Evolutionary conservation across 1,140 invertebrate genomes (phyloP).

Genomic region (Ostrea denselamellosa): DNA sequence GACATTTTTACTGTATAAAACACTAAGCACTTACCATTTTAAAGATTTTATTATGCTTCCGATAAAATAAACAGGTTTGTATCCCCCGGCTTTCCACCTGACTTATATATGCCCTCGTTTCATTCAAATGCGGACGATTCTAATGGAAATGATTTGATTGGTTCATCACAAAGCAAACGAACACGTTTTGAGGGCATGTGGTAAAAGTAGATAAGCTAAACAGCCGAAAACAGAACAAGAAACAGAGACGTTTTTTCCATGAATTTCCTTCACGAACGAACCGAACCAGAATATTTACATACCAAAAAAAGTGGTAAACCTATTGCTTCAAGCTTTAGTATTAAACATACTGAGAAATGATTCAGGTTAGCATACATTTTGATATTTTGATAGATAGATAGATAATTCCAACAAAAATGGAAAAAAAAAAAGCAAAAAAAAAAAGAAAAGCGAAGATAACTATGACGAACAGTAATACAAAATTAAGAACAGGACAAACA

Average conservation of each 20-base stretch:
- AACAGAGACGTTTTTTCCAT: neutral
- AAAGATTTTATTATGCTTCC: neutral
- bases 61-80: neutral
- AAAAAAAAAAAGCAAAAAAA: too few species aligned
- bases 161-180: neutral
- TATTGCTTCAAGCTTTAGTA: too few species aligned
- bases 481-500: too few species aligned
- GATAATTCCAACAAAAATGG: too few species aligned
- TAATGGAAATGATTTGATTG: neutral
- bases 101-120: conserved; percentile 8
- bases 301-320: too few species aligned
- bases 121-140: conserved; percentile 2
- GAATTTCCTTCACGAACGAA: neutral
- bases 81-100: neutral
- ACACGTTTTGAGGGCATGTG: too few species aligned
- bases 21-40: conserved; percentile 20
- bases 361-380: too few species aligned
- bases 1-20: neutral
- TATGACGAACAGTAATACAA: too few species aligned
- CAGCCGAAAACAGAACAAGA: neutral
- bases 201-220: too few species aligned
- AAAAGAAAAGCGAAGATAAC: too few species aligned
- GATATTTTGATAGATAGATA: too few species aligned
- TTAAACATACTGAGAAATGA: too few species aligned
- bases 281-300: neutral